A percentile compares a stretch with the other conserved stretches of the same genome.
Evolutionary conservation across 1,140 invertebrate genomes (phyloP).

Genomic region (Megathymus violae): DNA sequence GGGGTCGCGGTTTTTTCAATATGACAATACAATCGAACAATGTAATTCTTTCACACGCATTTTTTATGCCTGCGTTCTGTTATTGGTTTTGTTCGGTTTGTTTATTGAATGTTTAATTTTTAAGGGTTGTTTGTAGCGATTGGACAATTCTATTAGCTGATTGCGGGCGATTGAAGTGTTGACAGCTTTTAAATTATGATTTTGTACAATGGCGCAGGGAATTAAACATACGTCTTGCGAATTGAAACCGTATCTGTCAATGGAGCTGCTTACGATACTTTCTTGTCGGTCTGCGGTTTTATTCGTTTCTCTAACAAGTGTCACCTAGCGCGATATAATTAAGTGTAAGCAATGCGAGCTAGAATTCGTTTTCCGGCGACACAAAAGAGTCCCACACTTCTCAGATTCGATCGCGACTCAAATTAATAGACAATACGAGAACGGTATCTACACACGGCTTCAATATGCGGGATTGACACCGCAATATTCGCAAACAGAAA

Average conservation of each 20-base stretch:
- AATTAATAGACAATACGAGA: slow-evolving; percentile 73
- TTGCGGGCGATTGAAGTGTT: slow-evolving; percentile 28
- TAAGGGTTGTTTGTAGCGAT: slow-evolving; percentile 34
- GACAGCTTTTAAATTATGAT: slow-evolving; percentile 24
- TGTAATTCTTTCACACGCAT: slow-evolving; percentile 64
- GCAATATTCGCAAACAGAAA: slow-evolving; percentile 82
- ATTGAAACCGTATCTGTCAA: not conserved
- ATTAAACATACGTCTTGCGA: not conserved
- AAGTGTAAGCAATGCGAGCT: slow-evolving; percentile 5
- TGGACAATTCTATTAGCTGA: slow-evolving; percentile 30
- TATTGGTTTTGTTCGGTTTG: slow-evolving; percentile 54
- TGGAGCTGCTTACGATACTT: slow-evolving; percentile 13
- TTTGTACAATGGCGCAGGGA: not conserved
- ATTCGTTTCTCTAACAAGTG: not conserved
- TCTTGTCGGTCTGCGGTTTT: not conserved
- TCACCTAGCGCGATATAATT: slow-evolving; percentile 4
- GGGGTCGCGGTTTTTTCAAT: slow-evolving; percentile 73
- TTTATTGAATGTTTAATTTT: slow-evolving; percentile 58
- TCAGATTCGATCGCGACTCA: slow-evolving; percentile 48
- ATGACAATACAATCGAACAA: slow-evolving; percentile 72
- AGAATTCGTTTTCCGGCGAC: slow-evolving; percentile 9
- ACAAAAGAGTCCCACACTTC: slow-evolving; percentile 29
- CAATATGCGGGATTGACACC: slow-evolving; percentile 82
- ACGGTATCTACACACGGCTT: slow-evolving; percentile 67
- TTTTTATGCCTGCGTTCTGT: slow-evolving; percentile 52